A percentile compares a stretch with the other conserved stretches of the same genome.
Conservation (phyloP, 1,140 invertebrate genomes). For the Tetranychus urticae region DNA sequence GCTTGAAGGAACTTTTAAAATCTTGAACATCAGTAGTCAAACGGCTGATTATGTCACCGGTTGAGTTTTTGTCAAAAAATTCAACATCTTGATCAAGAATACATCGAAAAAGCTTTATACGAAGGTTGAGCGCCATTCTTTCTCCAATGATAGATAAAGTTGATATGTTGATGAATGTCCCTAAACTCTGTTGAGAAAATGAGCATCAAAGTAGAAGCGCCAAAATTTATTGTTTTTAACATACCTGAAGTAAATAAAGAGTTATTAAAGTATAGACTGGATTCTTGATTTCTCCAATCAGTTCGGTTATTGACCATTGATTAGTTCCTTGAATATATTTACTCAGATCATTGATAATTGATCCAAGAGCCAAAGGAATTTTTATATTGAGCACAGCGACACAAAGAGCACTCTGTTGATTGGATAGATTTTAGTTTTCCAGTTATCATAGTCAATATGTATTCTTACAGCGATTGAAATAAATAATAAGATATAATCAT, state of each 20-base stretch:
- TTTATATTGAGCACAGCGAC: conserved; percentile 57
- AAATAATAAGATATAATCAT: too few species aligned
- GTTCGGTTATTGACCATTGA: conserved; percentile 16
- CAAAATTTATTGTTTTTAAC: conserved; percentile 20
- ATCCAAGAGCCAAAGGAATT: conserved; percentile 47
- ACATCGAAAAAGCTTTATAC: conserved; percentile 52
- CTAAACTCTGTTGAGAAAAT: too few species aligned
- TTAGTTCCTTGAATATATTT: conserved; percentile 17
- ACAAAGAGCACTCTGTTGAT: conserved; percentile 40
- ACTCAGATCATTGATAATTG: conserved; percentile 46
- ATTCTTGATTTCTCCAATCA: conserved; percentile 33
- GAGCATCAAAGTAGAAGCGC: too few species aligned
- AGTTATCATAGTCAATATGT: background rate
- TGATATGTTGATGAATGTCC: too few species aligned
- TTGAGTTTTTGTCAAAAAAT: conserved; percentile 72
- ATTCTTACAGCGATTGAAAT: background rate
- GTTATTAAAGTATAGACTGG: conserved; percentile 37
- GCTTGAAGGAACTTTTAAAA: conserved; percentile 86
- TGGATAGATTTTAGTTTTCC: too few species aligned
- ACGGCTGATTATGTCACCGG: conserved; percentile 71
- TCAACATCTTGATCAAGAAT: conserved; percentile 63
- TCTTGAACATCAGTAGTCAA: conserved; percentile 69
- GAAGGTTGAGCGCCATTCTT: conserved; percentile 43
- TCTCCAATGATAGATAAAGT: too few species aligned
- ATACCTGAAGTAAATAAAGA: conserved; percentile 45